A percentile compares a stretch with the other conserved stretches of the same genome.
phyloP scores from a whole-genome alignment of 2,888 invertebrate genomes.

The Caenorhabditis angaria region DNA sequence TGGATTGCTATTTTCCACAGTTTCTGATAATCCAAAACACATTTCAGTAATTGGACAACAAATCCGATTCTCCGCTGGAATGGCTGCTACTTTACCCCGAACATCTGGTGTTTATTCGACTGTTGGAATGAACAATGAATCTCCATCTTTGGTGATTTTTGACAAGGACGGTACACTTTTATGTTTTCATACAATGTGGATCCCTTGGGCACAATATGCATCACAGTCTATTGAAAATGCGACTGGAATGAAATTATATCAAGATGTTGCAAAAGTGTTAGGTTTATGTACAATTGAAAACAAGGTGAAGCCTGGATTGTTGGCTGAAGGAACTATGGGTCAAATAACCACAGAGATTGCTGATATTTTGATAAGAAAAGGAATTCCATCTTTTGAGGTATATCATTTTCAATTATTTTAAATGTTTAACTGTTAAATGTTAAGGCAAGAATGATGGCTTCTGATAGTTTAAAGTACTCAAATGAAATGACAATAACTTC shows the following conservation, averaged over 20 bases:
- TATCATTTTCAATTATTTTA: neutral
- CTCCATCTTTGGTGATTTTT: conserved; percentile 73
- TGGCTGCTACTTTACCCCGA: conserved; percentile 12
- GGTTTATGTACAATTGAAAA: conserved; percentile 51
- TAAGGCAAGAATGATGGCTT: conserved; percentile 22
- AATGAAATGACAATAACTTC: conserved; percentile 33
- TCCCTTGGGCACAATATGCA: conserved; percentile 73
- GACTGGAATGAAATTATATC: conserved; percentile 28
- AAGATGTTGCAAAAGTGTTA: conserved; percentile 39
- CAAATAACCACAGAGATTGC: conserved; percentile 72
- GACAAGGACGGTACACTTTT: conserved; percentile 75
- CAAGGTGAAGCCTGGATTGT: conserved; percentile 72
- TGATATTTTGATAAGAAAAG: conserved; percentile 71
- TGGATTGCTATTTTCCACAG: neutral
- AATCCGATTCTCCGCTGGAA: conserved; percentile 18
- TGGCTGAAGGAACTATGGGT: conserved; percentile 73
- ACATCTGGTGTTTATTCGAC: conserved; percentile 25
- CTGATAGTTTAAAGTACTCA: conserved; percentile 16
- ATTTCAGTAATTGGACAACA: conserved; percentile 2
- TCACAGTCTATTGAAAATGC: conserved; percentile 47
- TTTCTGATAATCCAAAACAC: neutral
- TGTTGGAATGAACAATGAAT: conserved; percentile 12
- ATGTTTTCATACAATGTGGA: conserved; percentile 75
- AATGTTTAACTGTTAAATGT: neutral
- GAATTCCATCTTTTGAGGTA: conserved; percentile 27